These are phyloP conservation scores for Mechanitis messenoides DNA, from an alignment of 2,888 invertebrate genomes.

Conservation along the genomic window DNA sequence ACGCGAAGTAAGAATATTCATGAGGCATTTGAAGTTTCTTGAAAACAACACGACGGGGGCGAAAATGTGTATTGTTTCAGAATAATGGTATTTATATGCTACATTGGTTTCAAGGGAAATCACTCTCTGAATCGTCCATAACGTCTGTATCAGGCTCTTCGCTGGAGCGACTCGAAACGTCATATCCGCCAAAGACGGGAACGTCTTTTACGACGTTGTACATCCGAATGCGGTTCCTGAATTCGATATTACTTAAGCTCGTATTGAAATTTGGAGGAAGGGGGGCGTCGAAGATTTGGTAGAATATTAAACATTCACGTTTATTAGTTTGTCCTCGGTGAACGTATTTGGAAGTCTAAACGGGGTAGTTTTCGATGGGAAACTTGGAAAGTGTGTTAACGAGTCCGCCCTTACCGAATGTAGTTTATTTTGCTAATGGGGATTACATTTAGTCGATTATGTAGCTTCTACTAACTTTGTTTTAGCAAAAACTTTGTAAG, in stretches of 20 bases:
- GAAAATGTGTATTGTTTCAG: conserved; percentile 69
- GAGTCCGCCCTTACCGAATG: conserved; percentile 51
- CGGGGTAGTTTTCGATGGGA: conserved; percentile 66
- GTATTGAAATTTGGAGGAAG: conserved; percentile 61
- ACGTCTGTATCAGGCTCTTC: conserved; percentile 51
- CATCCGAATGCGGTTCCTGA: conserved; percentile 41
- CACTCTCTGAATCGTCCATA: conserved; percentile 69
- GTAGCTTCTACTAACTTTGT: conserved; percentile 43
- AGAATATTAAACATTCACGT: conserved; percentile 75
- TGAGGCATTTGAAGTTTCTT: conserved; percentile 49
- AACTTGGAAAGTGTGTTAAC: conserved; percentile 73
- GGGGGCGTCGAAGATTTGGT: conserved; percentile 58
- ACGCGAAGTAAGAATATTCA: conserved; percentile 43
- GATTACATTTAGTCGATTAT: conserved; percentile 55
- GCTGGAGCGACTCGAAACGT: conserved; percentile 33
- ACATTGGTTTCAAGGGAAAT: conserved; percentile 77
- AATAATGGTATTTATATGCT: conserved; percentile 76
- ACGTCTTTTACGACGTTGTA: conserved; percentile 44
- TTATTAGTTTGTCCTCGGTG: conserved; percentile 72
- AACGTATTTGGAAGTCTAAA: conserved; percentile 69
- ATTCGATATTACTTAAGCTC: conserved; percentile 65
- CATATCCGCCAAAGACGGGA: conserved; percentile 35
- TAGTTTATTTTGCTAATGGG: conserved; percentile 63
- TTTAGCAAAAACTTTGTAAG: conserved; percentile 34
- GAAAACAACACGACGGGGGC: conserved; percentile 54